Evolutionary conservation across 1,140 invertebrate genomes (phyloP).

Genomic region (Leptonema lineaticorne): DNA sequence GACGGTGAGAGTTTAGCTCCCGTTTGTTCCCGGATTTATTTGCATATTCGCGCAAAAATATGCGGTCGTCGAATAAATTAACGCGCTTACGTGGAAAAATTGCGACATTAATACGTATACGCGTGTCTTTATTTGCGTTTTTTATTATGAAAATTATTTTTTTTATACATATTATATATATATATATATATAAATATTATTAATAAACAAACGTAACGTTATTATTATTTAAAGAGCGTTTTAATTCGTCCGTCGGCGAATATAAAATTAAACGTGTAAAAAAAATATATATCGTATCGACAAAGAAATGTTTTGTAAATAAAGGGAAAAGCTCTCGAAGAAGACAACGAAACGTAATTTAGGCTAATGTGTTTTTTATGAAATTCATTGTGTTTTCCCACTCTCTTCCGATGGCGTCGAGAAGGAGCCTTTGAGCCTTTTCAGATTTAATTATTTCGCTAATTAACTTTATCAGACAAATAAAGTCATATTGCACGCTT

Average conservation of each 20-base stretch:
- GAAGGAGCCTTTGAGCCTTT: constrained; percentile 5
- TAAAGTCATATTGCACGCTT: background rate
- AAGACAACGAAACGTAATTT: constrained; percentile 15
- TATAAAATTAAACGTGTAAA: background rate
- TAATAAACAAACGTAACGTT: background rate
- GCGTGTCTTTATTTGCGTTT: background rate
- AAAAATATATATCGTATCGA: too few relatives aligned
- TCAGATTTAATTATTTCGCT: constrained; percentile 13
- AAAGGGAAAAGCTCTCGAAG: too few relatives aligned
- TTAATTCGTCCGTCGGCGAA: background rate
- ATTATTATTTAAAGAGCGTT: background rate
- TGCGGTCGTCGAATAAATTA: constrained; percentile 19
- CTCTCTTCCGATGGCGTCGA: background rate
- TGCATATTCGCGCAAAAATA: constrained; percentile 20
- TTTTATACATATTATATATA: background rate
- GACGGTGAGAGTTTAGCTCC: background rate
- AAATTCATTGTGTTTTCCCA: constrained; percentile 6
- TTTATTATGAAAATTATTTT: constrained; percentile 1
- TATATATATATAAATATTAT: background rate
- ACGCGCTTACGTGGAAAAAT: background rate
- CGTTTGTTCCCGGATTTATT: constrained; percentile 21
- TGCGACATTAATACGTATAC: background rate
- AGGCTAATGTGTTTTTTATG: constrained; percentile 15
- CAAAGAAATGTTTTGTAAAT: too few relatives aligned
- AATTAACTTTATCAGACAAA: constrained; percentile 14